Evolutionary conservation across 64 coral and sea anemone species (phyloP), one percentile per base, ranked within the genome.

Genomic region (Orbicella faveolata): DNA sequence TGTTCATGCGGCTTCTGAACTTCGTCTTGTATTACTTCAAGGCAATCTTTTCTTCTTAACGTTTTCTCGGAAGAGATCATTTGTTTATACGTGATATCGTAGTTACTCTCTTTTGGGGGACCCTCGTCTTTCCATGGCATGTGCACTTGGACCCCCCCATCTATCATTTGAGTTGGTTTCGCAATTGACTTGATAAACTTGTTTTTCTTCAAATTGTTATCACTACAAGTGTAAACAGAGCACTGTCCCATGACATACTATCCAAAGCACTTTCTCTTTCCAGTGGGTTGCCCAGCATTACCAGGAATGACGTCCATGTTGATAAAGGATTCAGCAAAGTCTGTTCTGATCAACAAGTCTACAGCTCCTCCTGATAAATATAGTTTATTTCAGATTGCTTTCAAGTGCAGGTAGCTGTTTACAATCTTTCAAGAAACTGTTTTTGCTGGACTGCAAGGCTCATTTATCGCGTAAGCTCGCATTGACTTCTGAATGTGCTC

Each of bases 211-310:
- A 30, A 30, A 30, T 30, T 30, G 30, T 30, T 30, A 30, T 30
- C 30, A 30, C 30, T 30, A 30, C 30, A 30, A 30, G 30, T 30
- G 30, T 30, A 30, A 30, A 30, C 30, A 30, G 30, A 30, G 30
- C 30, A 30, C 30, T 30, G 30, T 30, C 30, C 30, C 30, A 30
- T 30, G 4, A 92, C 61, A 23, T 85, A 86, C 81, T 78, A 91
- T 65, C 90, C 90, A 86, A 91, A 91, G 19, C 52, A 78, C 36
- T 91, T 91, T 33, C 19, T 63, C 57, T 91, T 91, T 2, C 80
- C 81, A 64, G 82, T 86, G 34, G 90, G 87, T 30, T 89, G 73
- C 77, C 87, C 87, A 23, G 73, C 19, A 0, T 89, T 20, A 44
- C 87, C 87, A 33, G 61, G 2, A 21, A 62, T 61, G 12, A 39